phyloP scores from a whole-genome alignment of 1,140 invertebrate genomes.

The Nephotettix cincticeps region DNA sequence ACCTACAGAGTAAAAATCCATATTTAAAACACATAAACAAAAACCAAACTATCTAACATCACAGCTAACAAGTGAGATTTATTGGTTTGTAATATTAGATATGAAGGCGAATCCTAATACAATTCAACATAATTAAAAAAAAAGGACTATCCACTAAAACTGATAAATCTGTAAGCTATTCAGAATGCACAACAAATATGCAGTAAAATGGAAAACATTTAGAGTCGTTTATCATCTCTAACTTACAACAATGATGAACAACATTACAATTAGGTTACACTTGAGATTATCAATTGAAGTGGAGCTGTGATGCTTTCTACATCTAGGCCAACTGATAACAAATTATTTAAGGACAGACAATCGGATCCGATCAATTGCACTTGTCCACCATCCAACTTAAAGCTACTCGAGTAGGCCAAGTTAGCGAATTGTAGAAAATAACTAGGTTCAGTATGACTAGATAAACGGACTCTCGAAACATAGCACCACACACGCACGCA shows the following conservation, averaged over 20 bases:
- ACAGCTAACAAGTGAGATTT: constrained; percentile 27
- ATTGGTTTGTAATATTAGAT: constrained; percentile 20
- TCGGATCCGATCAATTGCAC: constrained; percentile 19
- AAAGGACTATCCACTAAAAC: constrained; percentile 18
- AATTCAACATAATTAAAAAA: neutral
- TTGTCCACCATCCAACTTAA: constrained; percentile 22
- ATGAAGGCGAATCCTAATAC: constrained; percentile 20
- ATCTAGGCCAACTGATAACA: constrained; percentile 17
- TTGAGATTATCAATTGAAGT: constrained; percentile 19
- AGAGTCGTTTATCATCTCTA: constrained; percentile 27
- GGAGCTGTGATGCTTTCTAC: constrained; percentile 23
- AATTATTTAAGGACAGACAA: neutral
- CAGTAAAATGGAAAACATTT: constrained; percentile 28
- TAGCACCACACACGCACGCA: constrained; percentile 22
- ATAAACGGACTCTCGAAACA: constrained; percentile 19
- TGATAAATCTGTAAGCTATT: constrained; percentile 16
- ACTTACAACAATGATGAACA: constrained; percentile 26
- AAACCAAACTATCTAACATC: constrained; percentile 23
- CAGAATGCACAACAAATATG: constrained; percentile 26
- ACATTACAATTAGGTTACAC: constrained; percentile 26
- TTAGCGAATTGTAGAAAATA: constrained; percentile 19
- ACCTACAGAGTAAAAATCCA: constrained; percentile 27
- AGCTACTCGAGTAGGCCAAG: constrained; percentile 26
- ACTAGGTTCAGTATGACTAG: constrained; percentile 17
- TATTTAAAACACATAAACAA: constrained; percentile 25